These are phyloP conservation scores for Gallirallus australis DNA, from an alignment of 2,797 vertebrate genomes.

Conservation along the genomic window DNA sequence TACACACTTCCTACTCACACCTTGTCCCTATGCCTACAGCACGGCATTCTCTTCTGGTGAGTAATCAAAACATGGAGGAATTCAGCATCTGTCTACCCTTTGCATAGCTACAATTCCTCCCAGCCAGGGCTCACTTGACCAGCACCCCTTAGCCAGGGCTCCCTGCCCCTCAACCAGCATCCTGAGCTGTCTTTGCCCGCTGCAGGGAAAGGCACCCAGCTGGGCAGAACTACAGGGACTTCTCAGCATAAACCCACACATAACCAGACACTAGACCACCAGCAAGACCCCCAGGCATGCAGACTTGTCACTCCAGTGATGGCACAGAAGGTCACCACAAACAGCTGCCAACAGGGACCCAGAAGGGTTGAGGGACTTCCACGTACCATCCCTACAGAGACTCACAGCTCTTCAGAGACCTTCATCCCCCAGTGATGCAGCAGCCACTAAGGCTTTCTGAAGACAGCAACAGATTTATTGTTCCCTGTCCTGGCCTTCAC, in stretches of 20 bases:
- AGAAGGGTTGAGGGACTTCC: background rate
- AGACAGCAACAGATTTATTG: background rate
- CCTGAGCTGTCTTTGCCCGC: background rate
- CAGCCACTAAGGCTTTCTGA: background rate
- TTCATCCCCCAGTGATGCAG: background rate
- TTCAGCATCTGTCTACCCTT: background rate
- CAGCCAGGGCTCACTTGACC: background rate
- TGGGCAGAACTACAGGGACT: background rate
- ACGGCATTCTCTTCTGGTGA: background rate
- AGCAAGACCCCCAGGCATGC: background rate
- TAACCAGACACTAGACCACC: background rate
- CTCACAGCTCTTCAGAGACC: background rate
- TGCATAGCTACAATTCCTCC: background rate
- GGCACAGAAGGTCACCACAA: background rate
- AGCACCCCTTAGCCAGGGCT: background rate
- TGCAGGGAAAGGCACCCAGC: background rate
- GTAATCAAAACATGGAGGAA: background rate
- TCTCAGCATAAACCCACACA: background rate
- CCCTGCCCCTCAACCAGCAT: background rate
- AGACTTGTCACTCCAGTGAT: background rate
- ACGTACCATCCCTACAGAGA: background rate
- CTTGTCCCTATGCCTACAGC: background rate
- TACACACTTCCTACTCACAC: background rate
- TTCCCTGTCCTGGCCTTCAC: background rate
- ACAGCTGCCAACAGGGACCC: background rate